phyloP scores from a whole-genome alignment of 2,113 vertebrate species.

The Tichodroma muraria region DNA sequence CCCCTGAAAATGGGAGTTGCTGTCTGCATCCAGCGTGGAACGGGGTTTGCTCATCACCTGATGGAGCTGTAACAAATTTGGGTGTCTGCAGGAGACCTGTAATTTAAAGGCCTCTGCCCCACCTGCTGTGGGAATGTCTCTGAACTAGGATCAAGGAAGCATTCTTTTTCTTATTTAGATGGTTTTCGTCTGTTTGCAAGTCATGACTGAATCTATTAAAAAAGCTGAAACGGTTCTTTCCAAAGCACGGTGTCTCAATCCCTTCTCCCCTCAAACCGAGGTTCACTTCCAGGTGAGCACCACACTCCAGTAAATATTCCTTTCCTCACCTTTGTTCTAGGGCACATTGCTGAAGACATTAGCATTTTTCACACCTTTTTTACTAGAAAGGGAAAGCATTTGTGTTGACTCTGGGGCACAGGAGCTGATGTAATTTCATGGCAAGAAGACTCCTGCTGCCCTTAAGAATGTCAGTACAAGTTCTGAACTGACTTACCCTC shows the following conservation, averaged over 20 bases:
- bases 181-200: constrained; percentile 33
- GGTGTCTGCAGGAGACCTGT: background rate
- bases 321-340: background rate
- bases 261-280: background rate
- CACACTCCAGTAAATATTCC: background rate
- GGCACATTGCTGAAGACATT: constrained; percentile 1
- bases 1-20: background rate
- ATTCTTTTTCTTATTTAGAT: constrained; percentile 45
- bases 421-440: constrained; percentile 57
- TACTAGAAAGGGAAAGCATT: constrained; percentile 56
- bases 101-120: constrained; percentile 46
- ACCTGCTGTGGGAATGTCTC: constrained; percentile 57
- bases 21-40: background rate
- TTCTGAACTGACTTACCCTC: constrained; percentile 65
- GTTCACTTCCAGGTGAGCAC: constrained; percentile 12
- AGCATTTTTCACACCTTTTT: constrained; percentile 53
- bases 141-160: constrained; percentile 60
- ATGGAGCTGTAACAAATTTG: background rate
- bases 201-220: background rate
- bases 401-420: constrained; percentile 29
- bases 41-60: background rate
- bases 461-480: constrained; percentile 62
- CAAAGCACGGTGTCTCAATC: background rate
- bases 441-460: constrained; percentile 45
- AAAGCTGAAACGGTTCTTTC: background rate